Evolutionary conservation across 1,140 invertebrate species (phyloP), one percentile per base, ranked within the genome.

Genomic region (Zaprionus lachaisei): DNA sequence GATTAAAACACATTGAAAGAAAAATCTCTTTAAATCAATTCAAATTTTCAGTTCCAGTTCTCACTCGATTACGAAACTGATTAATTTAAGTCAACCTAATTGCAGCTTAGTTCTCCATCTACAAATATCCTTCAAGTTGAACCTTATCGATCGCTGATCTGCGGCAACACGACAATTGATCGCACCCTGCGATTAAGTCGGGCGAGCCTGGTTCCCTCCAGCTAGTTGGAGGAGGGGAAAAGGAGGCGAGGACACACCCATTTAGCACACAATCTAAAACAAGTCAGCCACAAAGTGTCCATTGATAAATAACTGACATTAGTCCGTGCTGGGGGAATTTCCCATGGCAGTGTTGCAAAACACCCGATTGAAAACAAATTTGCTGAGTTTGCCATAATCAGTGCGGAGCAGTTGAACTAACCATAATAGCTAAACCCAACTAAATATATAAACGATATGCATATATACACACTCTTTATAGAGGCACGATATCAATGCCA

Each of bases 301-400:
- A 89, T 85, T 89, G 85, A 89, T 82, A 80, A 89, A 89, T 90
- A 85, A 84, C 85, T 81, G 72, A 81, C 81, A 89, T 89, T 89
- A 89, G 72, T 51, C 31, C 28, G 6, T 11, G 60, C 44, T 37
- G 49, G 38, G 26, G 57, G 37, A 68, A 79, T 79, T 90, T 90
- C 81, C 72, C 79, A 84, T 76, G 79, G 70, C 20, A 41, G 54
- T 37, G 65, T 77, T 77, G 77, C 61, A 60, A 70, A 68, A 73
- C 34, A n/a, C 11, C 17, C 17, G 20, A 38, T n/a, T 31, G 14
- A 64, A 24, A 37, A 17, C 41, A 38, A 37, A 41, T 12, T 12
- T 31, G 5, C 5, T 58, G 34, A 47, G 58, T 72, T 76, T 76
- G 77, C 62, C 68, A 51, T 81, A 81, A 76, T 79, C 71, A 85